Evolutionary conservation across 2,113 vertebrate species (phyloP).

Genomic region (Apeltes quadracus): DNA sequence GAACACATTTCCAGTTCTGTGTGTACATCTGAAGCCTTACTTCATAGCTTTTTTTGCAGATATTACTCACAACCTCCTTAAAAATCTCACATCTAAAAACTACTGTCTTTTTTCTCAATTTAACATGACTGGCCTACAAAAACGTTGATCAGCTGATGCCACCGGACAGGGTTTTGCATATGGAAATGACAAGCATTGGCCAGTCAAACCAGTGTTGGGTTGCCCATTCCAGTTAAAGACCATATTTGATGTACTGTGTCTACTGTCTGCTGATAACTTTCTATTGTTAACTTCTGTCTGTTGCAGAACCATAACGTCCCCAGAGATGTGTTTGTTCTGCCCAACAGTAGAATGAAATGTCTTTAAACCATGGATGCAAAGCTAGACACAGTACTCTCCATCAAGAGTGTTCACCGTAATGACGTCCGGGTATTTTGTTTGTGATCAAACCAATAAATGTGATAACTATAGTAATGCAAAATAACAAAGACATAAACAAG

Average conservation of each 20-base stretch:
- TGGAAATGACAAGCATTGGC: background rate
- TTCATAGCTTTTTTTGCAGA: background rate
- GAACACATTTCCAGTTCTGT: background rate
- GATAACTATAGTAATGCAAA: background rate
- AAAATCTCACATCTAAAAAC: background rate
- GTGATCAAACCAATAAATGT: background rate
- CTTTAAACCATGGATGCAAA: background rate
- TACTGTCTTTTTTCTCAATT: no score
- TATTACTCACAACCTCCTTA: background rate
- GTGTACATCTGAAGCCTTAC: conserved; percentile 9
- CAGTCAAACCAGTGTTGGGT: background rate
- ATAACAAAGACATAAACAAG: conserved; percentile 21
- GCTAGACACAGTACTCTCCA: background rate
- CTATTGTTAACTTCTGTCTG: background rate
- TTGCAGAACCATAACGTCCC: background rate
- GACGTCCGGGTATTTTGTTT: background rate
- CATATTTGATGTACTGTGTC: background rate
- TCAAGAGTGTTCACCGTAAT: background rate
- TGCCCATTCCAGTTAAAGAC: background rate
- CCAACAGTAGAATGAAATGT: background rate
- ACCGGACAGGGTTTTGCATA: background rate
- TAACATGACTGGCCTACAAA: background rate
- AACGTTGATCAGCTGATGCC: background rate
- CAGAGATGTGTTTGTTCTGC: background rate
- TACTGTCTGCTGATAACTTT: background rate